These are phyloP conservation scores for Orcinus orca DNA, from an alignment of 2,113 vertebrate genomes.

Conservation along the genomic window DNA sequence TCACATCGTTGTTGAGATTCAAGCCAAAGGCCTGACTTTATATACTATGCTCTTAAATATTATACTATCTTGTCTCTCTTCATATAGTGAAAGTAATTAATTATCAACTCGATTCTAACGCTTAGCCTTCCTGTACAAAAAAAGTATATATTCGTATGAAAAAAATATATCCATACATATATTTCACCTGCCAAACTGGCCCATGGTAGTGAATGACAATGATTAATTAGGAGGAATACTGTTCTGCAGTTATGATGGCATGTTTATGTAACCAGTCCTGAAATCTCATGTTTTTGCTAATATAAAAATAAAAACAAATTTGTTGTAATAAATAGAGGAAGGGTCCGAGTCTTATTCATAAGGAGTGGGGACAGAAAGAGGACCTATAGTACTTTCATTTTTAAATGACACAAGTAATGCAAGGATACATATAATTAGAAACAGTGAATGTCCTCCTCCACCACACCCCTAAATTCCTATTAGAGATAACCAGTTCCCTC, in stretches of 20 bases:
- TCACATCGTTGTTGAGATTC: not conserved
- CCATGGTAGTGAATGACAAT: not conserved
- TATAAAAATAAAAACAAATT: not conserved
- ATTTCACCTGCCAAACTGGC: not conserved
- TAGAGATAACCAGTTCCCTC: not conserved
- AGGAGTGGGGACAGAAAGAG: not conserved
- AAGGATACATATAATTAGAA: not conserved
- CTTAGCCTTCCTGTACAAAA: not conserved
- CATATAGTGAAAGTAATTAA: not conserved
- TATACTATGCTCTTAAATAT: not conserved
- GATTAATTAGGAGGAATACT: not conserved
- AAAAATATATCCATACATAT: not conserved
- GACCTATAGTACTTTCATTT: not conserved
- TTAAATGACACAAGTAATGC: not conserved
- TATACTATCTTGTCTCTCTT: not conserved
- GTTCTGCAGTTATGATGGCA: not conserved
- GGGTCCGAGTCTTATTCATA: not conserved
- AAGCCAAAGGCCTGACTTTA: not conserved
- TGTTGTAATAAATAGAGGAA: not conserved
- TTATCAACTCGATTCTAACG: not conserved
- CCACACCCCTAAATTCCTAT: fast-evolving
- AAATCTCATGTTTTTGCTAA: not conserved
- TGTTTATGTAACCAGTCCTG: not conserved
- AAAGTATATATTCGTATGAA: not conserved
- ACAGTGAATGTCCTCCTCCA: fast-evolving